Percentiles rank a stretch among this genome's conserved stretches.
Evolutionary conservation across 2,113 vertebrate species (phyloP).

Genomic region (Ceuthmochares aereus): DNA sequence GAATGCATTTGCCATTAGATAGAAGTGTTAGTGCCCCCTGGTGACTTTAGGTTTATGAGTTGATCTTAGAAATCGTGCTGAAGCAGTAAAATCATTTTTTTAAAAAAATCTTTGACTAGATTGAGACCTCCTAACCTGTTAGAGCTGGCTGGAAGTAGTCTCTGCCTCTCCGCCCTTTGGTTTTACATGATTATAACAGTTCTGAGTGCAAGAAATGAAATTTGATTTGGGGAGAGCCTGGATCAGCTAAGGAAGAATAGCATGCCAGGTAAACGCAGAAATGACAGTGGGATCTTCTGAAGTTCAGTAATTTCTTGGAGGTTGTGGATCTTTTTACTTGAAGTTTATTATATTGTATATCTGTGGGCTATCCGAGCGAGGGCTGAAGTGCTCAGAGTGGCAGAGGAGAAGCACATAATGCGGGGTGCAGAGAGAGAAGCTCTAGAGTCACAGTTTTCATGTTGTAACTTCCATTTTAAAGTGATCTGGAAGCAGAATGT

Average conservation of each 20-base stretch:
- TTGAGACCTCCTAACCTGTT: not conserved
- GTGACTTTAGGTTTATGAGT: not conserved
- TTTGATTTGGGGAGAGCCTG: not conserved
- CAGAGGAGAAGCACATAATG: not conserved
- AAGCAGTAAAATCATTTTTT: not conserved
- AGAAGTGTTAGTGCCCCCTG: conserved; percentile 24
- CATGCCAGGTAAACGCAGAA: not conserved
- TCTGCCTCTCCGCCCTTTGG: not conserved
- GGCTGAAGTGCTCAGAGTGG: not conserved
- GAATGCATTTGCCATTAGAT: conserved; percentile 12
- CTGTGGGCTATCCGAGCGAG: fast-evolving
- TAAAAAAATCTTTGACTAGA: not conserved
- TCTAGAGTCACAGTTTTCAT: not conserved
- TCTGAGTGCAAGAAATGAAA: not conserved
- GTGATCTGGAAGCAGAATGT: not conserved
- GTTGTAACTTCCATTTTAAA: not conserved
- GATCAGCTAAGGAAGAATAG: not conserved
- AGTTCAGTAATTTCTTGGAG: not conserved
- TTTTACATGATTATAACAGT: not conserved
- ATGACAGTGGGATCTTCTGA: not conserved
- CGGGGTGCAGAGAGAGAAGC: too few species aligned
- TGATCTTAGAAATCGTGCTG: not conserved
- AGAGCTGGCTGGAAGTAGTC: not conserved
- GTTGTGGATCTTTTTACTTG: fast-evolving
- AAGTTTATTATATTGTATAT: fast-evolving